Conservation (phyloP, 1,140 invertebrate genomes). For the Bombus confusus region DNA sequence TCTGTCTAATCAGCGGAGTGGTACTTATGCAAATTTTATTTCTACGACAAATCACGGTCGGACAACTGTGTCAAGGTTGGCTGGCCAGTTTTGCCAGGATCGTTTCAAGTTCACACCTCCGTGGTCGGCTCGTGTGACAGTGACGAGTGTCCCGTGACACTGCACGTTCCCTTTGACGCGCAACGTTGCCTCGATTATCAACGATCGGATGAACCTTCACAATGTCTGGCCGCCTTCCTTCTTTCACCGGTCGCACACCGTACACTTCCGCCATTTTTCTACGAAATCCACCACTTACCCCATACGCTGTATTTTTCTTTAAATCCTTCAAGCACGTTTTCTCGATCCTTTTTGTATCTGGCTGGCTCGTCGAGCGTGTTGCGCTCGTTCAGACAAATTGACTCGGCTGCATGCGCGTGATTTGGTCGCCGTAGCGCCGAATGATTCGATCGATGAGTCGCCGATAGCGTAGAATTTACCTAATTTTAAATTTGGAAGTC, state of each 20-base stretch:
- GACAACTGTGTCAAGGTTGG: slow-evolving; percentile 28
- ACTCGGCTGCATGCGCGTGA: too few relatives aligned
- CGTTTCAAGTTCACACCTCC: slow-evolving; percentile 38
- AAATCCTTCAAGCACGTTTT: too few relatives aligned
- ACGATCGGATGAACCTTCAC: not conserved
- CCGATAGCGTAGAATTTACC: too few relatives aligned
- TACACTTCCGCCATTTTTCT: not conserved
- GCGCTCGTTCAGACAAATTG: too few relatives aligned
- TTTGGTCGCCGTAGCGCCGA: too few relatives aligned
- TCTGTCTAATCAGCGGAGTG: slow-evolving; percentile 19
- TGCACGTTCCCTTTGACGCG: slow-evolving; percentile 28
- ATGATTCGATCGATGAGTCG: too few relatives aligned
- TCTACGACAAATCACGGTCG: not conserved
- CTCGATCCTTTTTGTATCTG: too few relatives aligned
- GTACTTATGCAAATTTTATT: slow-evolving; percentile 36
- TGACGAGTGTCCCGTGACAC: slow-evolving; percentile 20
- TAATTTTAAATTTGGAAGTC: too few relatives aligned
- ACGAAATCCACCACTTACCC: not conserved
- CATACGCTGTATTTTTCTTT: not conserved
- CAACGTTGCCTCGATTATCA: slow-evolving; percentile 30
- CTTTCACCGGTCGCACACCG: too few relatives aligned
- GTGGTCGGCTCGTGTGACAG: not conserved
- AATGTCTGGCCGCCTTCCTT: not conserved
- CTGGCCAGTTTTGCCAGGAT: slow-evolving; percentile 33
- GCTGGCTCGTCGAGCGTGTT: too few relatives aligned